Conservation (phyloP, 2,888 invertebrate species). For the Drosophila lutescens region DNA sequence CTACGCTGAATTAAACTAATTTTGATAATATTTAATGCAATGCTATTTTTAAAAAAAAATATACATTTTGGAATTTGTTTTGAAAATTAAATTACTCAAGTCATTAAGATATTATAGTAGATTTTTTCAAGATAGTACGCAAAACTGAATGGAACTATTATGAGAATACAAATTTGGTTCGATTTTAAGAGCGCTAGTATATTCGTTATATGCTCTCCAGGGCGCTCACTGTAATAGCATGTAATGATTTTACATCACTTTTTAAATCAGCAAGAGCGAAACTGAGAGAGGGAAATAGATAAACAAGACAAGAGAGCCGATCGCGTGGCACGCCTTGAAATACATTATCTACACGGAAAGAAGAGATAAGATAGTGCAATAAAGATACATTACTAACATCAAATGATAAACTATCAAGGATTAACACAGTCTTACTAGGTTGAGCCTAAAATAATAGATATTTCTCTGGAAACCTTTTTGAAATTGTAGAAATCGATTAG, state of each 20-base stretch:
- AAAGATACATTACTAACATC: not conserved
- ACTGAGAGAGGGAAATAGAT: slow-evolving; percentile 5
- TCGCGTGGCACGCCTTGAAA: slow-evolving; percentile 23
- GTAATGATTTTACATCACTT: not conserved
- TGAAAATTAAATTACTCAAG: no score
- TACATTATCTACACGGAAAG: slow-evolving; percentile 13
- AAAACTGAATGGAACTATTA: no score
- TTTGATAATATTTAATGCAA: not conserved
- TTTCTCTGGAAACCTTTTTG: not conserved
- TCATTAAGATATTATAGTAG: no score
- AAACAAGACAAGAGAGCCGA: slow-evolving; percentile 3
- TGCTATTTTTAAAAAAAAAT: no score
- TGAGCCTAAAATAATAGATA: not conserved
- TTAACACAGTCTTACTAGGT: not conserved
- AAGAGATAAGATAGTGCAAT: not conserved
- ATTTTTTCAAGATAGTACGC: no score
- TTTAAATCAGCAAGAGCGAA: slow-evolving; percentile 2
- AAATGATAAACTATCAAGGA: not conserved
- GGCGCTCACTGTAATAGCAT: not conserved
- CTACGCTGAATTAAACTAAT: not conserved
- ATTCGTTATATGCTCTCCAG: not conserved
- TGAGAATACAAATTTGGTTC: no score
- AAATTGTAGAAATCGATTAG: not conserved
- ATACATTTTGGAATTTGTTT: no score
- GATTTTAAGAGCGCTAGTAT: no score